Evolutionary conservation across 2,113 vertebrate species (phyloP).

Genomic region (Corythornis vintsioides): DNA sequence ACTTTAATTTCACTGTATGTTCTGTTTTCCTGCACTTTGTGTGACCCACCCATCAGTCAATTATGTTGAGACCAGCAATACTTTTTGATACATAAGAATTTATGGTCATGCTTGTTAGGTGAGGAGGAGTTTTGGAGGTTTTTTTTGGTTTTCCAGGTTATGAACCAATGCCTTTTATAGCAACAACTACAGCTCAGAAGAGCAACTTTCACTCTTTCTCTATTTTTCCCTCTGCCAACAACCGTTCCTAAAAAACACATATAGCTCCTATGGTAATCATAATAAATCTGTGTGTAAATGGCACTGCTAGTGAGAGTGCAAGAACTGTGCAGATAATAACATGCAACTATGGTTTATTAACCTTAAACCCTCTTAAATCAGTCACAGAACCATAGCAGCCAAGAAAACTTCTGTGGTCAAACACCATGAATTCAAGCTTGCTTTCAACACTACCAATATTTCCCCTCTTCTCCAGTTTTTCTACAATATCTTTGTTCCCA

Average conservation of each 20-base stretch:
- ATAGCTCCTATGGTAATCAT: not conserved
- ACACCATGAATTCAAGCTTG: constrained; percentile 17
- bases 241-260: constrained; percentile 25
- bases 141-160: not conserved
- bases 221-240: not conserved
- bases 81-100: not conserved
- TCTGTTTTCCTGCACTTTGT: not conserved
- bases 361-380: constrained; percentile 63
- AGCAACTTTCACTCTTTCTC: not conserved
- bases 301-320: constrained; percentile 5
- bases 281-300: constrained; percentile 51
- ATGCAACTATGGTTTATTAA: constrained; percentile 64
- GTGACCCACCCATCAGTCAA: not conserved
- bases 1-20: not conserved
- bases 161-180: not conserved
- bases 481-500: not conserved
- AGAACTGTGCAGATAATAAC: constrained; percentile 53
- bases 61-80: not conserved
- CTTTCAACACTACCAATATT: constrained; percentile 43
- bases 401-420: constrained; percentile 72
- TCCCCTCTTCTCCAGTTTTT: not conserved
- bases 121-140: not conserved
- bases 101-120: not conserved
- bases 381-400: constrained; percentile 60
- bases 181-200: not conserved